phyloP scores from a whole-genome alignment of 2,888 invertebrate genomes.

The Electrophaes corylata region DNA sequence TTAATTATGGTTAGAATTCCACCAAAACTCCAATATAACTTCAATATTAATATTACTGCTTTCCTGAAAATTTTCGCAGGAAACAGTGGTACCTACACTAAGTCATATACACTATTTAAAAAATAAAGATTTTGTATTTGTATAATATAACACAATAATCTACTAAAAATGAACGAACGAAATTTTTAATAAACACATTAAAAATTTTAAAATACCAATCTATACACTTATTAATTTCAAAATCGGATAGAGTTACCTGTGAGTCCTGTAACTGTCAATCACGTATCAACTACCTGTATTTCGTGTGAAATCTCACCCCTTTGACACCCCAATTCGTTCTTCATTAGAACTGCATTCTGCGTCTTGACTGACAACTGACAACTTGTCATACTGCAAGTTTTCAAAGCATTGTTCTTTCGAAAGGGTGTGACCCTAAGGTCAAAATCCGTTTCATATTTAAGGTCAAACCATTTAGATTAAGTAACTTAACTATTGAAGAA shows the following conservation, averaged over 20 bases:
- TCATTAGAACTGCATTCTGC: constrained; percentile 65
- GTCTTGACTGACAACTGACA: constrained; percentile 58
- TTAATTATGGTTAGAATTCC: no score
- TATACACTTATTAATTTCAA: not conserved
- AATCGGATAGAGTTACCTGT: constrained; percentile 15
- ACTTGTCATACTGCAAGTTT: constrained; percentile 51
- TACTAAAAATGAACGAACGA: no score
- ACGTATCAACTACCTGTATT: constrained; percentile 26
- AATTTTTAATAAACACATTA: no score
- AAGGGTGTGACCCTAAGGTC: constrained; percentile 59
- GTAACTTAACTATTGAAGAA: constrained; percentile 46
- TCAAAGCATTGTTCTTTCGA: constrained; percentile 51
- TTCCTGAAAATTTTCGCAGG: no score
- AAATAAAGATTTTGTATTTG: no score
- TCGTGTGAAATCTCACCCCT: constrained; percentile 47
- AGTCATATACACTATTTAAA: no score
- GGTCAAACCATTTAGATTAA: constrained; percentile 54
- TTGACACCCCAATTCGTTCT: constrained; percentile 46
- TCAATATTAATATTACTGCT: no score
- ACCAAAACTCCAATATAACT: no score
- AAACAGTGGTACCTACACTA: no score
- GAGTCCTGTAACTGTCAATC: constrained; percentile 29
- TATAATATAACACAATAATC: no score
- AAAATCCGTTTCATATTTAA: constrained; percentile 56
- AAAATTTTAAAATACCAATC: no score